Conservation (phyloP, 1,140 invertebrate genomes). For the Drosophila ercepeae region DNA sequence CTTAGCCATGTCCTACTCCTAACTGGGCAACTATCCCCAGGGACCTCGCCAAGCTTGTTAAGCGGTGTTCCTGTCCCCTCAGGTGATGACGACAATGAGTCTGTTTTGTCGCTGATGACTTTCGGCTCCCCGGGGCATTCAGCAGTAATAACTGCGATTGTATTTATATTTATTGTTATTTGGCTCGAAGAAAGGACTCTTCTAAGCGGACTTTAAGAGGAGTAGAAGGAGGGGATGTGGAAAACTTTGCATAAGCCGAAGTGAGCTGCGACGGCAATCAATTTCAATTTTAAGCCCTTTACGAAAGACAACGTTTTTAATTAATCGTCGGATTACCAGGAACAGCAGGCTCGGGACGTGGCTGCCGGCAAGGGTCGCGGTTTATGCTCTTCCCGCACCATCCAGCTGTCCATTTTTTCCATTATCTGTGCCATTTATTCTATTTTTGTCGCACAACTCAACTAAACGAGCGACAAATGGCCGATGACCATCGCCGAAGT, state of each 20-base stretch:
- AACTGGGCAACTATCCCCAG: conserved; percentile 52
- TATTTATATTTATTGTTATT: conserved; percentile 75
- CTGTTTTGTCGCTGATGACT: conserved; percentile 56
- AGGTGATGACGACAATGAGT: conserved; percentile 58
- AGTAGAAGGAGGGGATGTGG: neutral
- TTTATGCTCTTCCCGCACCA: conserved; percentile 45
- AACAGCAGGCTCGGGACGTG: conserved; percentile 46
- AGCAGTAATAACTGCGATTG: conserved; percentile 74
- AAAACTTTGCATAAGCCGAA: conserved; percentile 64
- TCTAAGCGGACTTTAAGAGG: conserved; percentile 49
- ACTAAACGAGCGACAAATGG: conserved; percentile 82
- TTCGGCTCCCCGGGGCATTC: conserved; percentile 57
- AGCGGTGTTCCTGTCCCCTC: conserved; percentile 48
- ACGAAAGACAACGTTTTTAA: conserved; percentile 77
- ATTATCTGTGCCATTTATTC: conserved; percentile 79
- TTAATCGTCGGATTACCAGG: conserved; percentile 78
- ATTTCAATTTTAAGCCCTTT: conserved; percentile 81
- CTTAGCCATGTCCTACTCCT: too few relatives aligned
- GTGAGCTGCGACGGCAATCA: conserved; percentile 62
- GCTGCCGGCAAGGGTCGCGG: conserved; percentile 45
- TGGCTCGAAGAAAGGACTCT: conserved; percentile 45
- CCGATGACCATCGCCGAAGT: conserved; percentile 40
- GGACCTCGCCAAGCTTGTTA: conserved; percentile 65
- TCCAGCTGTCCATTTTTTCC: conserved; percentile 76
- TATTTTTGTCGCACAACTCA: conserved; percentile 79